Percentiles rank a stretch among this genome's conserved stretches.
Evolutionary conservation across 2,888 invertebrate species (phyloP).

Genomic region (Habrosyne pyritoides): DNA sequence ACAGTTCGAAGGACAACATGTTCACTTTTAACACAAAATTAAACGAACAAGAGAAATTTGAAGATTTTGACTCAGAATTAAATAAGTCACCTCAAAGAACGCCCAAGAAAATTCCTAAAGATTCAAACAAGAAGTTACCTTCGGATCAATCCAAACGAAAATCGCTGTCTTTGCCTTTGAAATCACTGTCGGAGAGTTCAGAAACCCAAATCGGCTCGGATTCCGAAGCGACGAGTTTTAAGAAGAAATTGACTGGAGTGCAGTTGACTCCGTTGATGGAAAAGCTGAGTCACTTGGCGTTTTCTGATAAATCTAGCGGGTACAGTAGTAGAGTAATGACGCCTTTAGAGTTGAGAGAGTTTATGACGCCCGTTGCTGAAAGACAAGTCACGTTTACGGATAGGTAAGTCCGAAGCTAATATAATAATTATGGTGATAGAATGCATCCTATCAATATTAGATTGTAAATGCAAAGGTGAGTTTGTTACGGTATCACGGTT

Average conservation of each 20-base stretch:
- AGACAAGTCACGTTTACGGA: conserved; percentile 67
- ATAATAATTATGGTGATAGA: too few species aligned
- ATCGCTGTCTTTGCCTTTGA: conserved; percentile 88
- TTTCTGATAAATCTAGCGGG: conserved; percentile 87
- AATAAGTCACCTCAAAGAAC: conserved; percentile 70
- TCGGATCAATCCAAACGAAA: conserved; percentile 76
- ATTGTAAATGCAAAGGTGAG: too few species aligned
- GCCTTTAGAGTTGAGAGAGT: conserved; percentile 78
- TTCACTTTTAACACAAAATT: conserved; percentile 68
- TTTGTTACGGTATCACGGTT: too few species aligned
- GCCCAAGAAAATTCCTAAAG: conserved; percentile 69
- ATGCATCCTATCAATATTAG: too few species aligned
- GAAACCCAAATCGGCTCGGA: conserved; percentile 64
- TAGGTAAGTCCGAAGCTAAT: conserved; percentile 42
- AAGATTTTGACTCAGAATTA: conserved; percentile 77
- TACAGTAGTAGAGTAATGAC: conserved; percentile 88
- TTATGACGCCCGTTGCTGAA: conserved; percentile 68
- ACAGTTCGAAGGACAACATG: conserved; percentile 75
- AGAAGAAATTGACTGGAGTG: conserved; percentile 85
- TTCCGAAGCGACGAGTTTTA: conserved; percentile 64
- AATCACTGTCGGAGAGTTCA: conserved; percentile 82
- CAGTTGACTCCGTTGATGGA: conserved; percentile 92
- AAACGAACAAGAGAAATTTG: conserved; percentile 71
- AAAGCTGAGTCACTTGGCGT: conserved; percentile 89
- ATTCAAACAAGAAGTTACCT: conserved; percentile 53